Percentiles rank a stretch among this genome's conserved stretches.
Evolutionary conservation across 1,140 invertebrate genomes (phyloP).

Genomic region (Trissolcus basalis): DNA sequence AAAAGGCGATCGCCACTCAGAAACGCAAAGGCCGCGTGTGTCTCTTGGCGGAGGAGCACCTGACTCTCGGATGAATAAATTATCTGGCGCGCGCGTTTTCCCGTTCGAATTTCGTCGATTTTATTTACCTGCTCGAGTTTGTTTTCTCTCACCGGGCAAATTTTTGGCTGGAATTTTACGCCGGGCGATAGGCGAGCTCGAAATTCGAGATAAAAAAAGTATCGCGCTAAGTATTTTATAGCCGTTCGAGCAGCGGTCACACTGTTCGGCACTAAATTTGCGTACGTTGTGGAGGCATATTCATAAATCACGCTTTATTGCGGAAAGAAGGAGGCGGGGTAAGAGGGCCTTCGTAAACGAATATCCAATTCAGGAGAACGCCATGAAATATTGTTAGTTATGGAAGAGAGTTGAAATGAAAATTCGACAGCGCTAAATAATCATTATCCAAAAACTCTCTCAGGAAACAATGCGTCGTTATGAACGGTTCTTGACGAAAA

Average conservation of each 20-base stretch:
- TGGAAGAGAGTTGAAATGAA: constrained; percentile 33
- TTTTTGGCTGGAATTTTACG: constrained; percentile 11
- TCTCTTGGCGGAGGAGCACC: constrained; percentile 27
- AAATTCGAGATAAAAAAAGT: constrained; percentile 37
- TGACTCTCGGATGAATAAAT: constrained; percentile 23
- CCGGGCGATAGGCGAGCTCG: constrained; percentile 22
- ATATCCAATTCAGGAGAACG: constrained; percentile 36
- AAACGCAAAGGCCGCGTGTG: constrained; percentile 12
- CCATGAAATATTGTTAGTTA: constrained; percentile 49
- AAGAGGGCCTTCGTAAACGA: constrained; percentile 37
- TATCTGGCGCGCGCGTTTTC: constrained; percentile 5
- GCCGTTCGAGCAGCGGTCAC: constrained; percentile 53
- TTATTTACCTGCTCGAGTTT: no score
- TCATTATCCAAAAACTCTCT: no score
- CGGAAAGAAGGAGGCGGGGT: constrained; percentile 39
- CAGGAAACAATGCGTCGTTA: no score
- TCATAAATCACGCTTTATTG: constrained; percentile 57
- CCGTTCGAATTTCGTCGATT: neutral
- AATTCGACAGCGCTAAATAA: constrained; percentile 32
- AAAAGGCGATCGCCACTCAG: constrained; percentile 33
- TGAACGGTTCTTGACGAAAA: no score
- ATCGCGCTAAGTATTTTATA: constrained; percentile 56
- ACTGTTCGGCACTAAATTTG: constrained; percentile 57
- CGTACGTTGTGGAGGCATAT: constrained; percentile 51
- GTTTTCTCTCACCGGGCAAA: neutral